Conservation (phyloP, 2,113 vertebrate species). For the Pygoscelis adeliae region DNA sequence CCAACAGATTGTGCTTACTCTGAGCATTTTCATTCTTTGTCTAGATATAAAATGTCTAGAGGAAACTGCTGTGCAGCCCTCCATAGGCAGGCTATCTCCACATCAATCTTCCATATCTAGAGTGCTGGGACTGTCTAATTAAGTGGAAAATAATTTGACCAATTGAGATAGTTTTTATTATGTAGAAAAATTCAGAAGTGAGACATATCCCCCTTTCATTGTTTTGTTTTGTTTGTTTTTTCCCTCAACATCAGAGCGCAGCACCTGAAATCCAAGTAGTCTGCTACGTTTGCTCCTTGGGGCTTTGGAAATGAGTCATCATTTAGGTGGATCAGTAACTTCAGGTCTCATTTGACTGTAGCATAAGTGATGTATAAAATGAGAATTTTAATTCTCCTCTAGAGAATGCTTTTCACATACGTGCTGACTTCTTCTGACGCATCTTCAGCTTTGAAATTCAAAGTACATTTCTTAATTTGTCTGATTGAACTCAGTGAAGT, state of each 20-base stretch:
- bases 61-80: not conserved
- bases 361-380: not conserved
- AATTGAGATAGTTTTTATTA: not conserved
- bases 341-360: not conserved
- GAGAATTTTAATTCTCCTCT: not conserved
- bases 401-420: not conserved
- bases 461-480: not conserved
- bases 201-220: not conserved
- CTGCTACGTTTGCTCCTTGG: not conserved
- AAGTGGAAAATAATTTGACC: not conserved
- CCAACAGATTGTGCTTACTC: not conserved
- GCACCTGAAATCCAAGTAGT: not conserved
- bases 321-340: not conserved
- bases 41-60: not conserved
- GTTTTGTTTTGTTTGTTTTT: not conserved
- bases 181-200: not conserved
- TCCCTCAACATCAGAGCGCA: not conserved
- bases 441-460: constrained; percentile 13
- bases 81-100: not conserved
- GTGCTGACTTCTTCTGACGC: no score
- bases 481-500: not conserved
- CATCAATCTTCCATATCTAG: not conserved
- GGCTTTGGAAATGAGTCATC: not conserved
- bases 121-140: not conserved
- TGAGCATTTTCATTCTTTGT: not conserved